Base-by-base conservation (phyloP, 2,113 vertebrate genomes). In the Prietella phreatophila region DNA sequence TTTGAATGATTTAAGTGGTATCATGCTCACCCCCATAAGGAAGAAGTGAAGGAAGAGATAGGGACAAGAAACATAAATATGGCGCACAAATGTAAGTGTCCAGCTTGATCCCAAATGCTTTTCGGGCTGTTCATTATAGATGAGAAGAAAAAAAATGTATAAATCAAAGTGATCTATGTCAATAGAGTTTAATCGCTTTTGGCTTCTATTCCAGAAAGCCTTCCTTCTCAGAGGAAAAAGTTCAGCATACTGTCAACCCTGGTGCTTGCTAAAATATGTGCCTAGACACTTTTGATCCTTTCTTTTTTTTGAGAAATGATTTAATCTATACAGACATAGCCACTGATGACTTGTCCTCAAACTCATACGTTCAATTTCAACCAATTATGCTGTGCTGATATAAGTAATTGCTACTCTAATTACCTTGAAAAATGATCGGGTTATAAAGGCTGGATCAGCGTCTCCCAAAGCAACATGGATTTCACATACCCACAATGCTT, bases 1-100 rank as follows among this genome's bases (percentile, higher is more conserved):
- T 90, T 89, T 91, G 92, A 93, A 93, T 93, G 92, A 92, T 91
- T 91, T 65, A 87, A 84, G 56, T 75, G 61, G 56, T 79, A 85
- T 87, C 80, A 42, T 82, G 81, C 88, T 84, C 85, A 58, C 53
- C 75, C 61, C 78, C n/a, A 61, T 20, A 58, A 85, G 25, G 33
- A 85, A 20, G 50, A 27, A 75, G 19, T 60, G 47, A 25, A 39
- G 53, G 30, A 55, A 89, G 79, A 22, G 60, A 82, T 27, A 73
- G 82, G 39, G 30, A 39, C 33, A 60, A 0, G 60, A 13, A 65
- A 65, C 56, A 76, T 75, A 65, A 86, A 83, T 89, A 25, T 86
- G 79, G 1, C 80, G 50, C 17, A 88, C 86, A 88, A 17, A 47
- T 91, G 87, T 80, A 27, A 61, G n/a, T 60, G 3, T 87, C 69